Evolutionary conservation across 2,888 invertebrate genomes (phyloP).

Genomic region (Gnatocerus cornutus): DNA sequence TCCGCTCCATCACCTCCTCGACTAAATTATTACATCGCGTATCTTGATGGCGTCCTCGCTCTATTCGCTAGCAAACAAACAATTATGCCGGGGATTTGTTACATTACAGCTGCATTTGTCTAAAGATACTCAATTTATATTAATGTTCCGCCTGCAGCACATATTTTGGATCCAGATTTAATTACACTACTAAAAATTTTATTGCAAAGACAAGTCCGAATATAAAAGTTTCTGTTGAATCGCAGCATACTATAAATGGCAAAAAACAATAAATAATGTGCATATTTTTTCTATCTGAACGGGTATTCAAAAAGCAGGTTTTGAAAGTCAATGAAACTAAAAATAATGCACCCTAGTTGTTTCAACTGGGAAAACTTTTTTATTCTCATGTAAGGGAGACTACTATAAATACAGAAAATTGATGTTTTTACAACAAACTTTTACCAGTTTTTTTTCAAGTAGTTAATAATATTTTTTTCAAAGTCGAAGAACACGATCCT

Average conservation of each 20-base stretch:
- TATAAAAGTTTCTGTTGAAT: background rate
- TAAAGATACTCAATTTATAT: background rate
- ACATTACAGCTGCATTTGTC: constrained; percentile 17
- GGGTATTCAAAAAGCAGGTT: background rate
- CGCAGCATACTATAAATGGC: no score
- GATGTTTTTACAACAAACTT: background rate
- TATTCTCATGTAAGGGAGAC: background rate
- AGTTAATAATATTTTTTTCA: no score
- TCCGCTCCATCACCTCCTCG: constrained; percentile 49
- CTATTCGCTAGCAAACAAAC: constrained; percentile 27
- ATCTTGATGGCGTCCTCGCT: constrained; percentile 36
- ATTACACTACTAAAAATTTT: background rate
- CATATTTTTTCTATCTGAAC: background rate
- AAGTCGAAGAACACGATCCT: no score
- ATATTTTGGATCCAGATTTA: background rate
- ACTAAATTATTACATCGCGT: constrained; percentile 52
- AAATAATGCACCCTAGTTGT: constrained; percentile 20
- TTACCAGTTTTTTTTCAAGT: no score
- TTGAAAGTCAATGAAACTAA: constrained; percentile 9
- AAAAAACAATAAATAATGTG: background rate
- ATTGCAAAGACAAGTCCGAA: no score
- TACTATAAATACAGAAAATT: background rate
- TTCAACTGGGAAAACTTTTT: constrained; percentile 11
- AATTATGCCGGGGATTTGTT: constrained; percentile 30
- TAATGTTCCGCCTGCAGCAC: background rate